Evolutionary conservation across 2,113 vertebrate species (phyloP), one percentile per base, ranked within the genome.

Genomic region (Dromaius novaehollandiae): DNA sequence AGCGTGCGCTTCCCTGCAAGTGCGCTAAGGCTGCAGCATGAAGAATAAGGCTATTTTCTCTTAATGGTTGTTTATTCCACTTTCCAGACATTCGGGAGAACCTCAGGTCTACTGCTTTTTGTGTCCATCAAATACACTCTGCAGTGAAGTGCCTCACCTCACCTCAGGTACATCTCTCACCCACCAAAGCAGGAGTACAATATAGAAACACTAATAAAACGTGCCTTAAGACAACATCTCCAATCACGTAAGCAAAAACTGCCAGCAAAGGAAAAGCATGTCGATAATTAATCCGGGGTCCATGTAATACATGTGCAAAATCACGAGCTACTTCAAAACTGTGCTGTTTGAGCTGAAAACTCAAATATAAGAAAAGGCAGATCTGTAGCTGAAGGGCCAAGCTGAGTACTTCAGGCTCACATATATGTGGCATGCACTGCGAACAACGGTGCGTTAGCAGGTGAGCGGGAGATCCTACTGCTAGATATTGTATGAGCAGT

Each of bases 341-440:
- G 5, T 24, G 3, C 20, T 19, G 15, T 75, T 87, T 66, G 63
- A 86, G 12, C n/a, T 79, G 65, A 44, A 19, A 38, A 69, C 25
- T 51, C 13, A 25, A 56, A 1, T 1, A 13, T 18, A 28, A 74
- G 53, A 86, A 28, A 66, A 86, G 48, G 18, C 14, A 15, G 38
- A 2, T 63, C 48, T 53, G 42, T 26, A 18, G 34, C 51, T 16
- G 48, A 32, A 65, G n/a, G 44, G 24, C 26, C 26, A 5, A 2
- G 2, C 1, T 1, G 0, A 0, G 46, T 20, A 30, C 63, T 64
- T 60, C 55, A 46, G 77, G 44, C 83, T 36, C 48, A 56, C 63
- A 5, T 0, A 0, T 19, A 55, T 44, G 38, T 2, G 6, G 60
- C 53, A n/a, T 0, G 0, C 0, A 0, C 1, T 14, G 61, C 68